These are phyloP conservation scores for Buphagus erythrorhynchus DNA, from an alignment of 2,797 vertebrate species.

Conservation along the genomic window DNA sequence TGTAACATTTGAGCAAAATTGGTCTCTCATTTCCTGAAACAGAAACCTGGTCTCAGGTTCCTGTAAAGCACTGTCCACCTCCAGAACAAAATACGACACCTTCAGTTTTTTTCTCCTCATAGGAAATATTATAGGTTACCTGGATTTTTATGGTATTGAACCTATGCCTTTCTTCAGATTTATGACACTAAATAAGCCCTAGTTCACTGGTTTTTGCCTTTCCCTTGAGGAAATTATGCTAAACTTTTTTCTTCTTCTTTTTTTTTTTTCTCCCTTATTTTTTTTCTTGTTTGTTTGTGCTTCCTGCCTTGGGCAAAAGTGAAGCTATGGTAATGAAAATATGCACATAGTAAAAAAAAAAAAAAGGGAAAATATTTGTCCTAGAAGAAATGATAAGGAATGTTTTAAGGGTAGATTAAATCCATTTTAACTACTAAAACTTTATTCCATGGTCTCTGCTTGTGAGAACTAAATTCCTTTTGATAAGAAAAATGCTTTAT, in stretches of 20 bases:
- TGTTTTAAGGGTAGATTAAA: neutral
- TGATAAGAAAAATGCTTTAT: constrained; percentile 6
- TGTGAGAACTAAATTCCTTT: neutral
- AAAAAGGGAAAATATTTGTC: neutral
- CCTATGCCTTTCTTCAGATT: neutral
- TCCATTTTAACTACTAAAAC: neutral
- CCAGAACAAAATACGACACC: neutral
- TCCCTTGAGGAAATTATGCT: neutral
- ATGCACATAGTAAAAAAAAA: neutral
- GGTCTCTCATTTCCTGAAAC: neutral
- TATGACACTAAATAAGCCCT: neutral
- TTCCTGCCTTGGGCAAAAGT: constrained; percentile 13
- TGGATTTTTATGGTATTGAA: neutral
- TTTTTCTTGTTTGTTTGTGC: neutral
- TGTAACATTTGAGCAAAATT: neutral
- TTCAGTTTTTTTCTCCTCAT: neutral
- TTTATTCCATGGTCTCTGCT: neutral
- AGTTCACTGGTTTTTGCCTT: neutral
- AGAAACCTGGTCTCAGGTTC: neutral
- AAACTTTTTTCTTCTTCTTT: neutral
- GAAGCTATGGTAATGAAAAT: neutral
- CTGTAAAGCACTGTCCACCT: neutral
- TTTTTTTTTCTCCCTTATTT: neutral
- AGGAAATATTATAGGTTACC: neutral
- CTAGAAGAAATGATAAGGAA: constrained; percentile 3